Evolutionary conservation across 2,113 vertebrate species (phyloP).

Genomic region (Grammomys surdaster): DNA sequence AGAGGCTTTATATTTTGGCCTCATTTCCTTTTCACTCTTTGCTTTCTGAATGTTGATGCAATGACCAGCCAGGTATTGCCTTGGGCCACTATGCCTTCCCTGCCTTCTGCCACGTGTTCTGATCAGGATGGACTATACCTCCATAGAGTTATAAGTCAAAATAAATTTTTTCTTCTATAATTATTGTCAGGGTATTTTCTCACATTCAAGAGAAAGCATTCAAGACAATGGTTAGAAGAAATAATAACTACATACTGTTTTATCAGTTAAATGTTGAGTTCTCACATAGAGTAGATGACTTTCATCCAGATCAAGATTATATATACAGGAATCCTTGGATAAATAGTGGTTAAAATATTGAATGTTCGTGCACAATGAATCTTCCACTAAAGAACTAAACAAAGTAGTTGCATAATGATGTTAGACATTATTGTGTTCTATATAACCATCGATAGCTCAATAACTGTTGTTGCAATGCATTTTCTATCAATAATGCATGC

Average conservation of each 20-base stretch:
- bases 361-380: neutral
- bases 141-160: neutral
- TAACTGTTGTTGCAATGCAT: neutral
- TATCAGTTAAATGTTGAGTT: neutral
- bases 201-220: neutral
- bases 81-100: neutral
- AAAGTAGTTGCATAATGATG: neutral
- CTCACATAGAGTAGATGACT: neutral
- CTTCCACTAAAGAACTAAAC: neutral
- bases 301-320: neutral
- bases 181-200: neutral
- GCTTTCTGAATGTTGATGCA: neutral
- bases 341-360: neutral
- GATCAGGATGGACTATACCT: too few species aligned
- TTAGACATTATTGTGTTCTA: neutral
- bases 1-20: too few species aligned
- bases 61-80: fast-evolving
- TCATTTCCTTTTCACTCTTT: neutral
- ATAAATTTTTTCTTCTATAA: neutral
- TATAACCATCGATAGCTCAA: neutral
- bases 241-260: neutral
- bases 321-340: neutral
- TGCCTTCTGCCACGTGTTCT: neutral
- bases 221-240: neutral
- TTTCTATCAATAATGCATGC: neutral